phyloP scores from a whole-genome alignment of 2,888 invertebrate species.

The Alentia gelatinosa region DNA sequence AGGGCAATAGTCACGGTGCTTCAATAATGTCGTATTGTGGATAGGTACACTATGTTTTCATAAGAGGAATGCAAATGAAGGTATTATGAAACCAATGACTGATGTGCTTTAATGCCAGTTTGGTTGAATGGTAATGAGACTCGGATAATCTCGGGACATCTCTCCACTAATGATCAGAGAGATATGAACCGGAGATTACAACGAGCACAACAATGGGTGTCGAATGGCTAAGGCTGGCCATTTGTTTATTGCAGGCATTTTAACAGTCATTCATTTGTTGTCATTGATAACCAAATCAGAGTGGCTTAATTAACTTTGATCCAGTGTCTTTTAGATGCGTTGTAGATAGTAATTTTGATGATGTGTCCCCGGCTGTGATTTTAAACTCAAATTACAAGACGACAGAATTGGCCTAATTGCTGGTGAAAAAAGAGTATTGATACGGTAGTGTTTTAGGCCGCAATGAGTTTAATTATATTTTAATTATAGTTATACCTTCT shows the following conservation, averaged over 20 bases:
- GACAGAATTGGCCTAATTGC: neutral
- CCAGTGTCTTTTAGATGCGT: neutral
- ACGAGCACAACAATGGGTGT: neutral
- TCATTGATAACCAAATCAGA: neutral
- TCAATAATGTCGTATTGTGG: no score
- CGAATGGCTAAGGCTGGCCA: neutral
- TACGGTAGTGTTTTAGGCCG: neutral
- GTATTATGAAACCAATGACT: neutral
- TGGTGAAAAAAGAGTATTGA: no score
- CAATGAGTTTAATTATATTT: no score
- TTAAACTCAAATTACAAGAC: no score
- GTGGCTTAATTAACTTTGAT: neutral
- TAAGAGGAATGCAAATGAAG: neutral
- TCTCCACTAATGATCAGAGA: neutral
- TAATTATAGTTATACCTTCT: no score
- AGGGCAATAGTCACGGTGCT: no score
- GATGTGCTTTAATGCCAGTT: neutral
- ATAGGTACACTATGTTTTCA: no score
- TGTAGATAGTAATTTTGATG: slow-evolving; percentile 42
- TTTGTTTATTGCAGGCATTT: neutral
- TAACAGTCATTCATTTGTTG: slow-evolving; percentile 5
- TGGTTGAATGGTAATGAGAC: neutral
- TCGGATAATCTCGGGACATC: neutral
- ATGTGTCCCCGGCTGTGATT: neutral
- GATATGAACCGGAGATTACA: neutral